phyloP scores from a whole-genome alignment of 2,888 invertebrate genomes.

The Synergus laeviventris region DNA sequence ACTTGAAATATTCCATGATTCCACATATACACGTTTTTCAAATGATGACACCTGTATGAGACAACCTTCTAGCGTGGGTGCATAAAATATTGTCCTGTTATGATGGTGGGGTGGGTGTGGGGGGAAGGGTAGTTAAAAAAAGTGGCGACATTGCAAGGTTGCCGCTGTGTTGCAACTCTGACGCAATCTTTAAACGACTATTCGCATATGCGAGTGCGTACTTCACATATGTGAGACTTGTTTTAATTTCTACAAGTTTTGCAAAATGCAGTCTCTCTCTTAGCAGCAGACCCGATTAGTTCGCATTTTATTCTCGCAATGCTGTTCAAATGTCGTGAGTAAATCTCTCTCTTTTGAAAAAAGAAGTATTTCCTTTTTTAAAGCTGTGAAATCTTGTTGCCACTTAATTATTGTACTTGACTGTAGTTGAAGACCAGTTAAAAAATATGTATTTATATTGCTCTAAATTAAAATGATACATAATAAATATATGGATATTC shows the following conservation, averaged over 20 bases:
- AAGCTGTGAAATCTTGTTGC: not conserved
- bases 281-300: not conserved
- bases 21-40: not conserved
- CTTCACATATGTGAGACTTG: conserved; percentile 4
- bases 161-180: conserved; percentile 57
- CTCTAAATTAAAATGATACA: too few species aligned
- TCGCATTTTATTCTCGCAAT: conserved; percentile 9
- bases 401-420: conserved; percentile 3
- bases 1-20: conserved; percentile 15
- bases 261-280: conserved; percentile 21
- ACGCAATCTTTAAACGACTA: conserved; percentile 51
- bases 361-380: conserved; percentile 10
- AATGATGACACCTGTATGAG: conserved; percentile 9
- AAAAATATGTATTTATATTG: too few species aligned
- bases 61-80: not conserved
- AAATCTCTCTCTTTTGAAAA: conserved; percentile 11
- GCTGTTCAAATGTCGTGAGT: conserved; percentile 10
- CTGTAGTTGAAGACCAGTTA: not conserved
- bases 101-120: conserved; percentile 2
- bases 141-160: conserved; percentile 63
- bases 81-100: conserved; percentile 3
- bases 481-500: not conserved
- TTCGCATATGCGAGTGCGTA: conserved; percentile 13
- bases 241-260: conserved; percentile 16
- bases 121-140: conserved; percentile 44